Base-by-base conservation (phyloP, 2,797 vertebrate species). In the Megaceryle alcyon region DNA sequence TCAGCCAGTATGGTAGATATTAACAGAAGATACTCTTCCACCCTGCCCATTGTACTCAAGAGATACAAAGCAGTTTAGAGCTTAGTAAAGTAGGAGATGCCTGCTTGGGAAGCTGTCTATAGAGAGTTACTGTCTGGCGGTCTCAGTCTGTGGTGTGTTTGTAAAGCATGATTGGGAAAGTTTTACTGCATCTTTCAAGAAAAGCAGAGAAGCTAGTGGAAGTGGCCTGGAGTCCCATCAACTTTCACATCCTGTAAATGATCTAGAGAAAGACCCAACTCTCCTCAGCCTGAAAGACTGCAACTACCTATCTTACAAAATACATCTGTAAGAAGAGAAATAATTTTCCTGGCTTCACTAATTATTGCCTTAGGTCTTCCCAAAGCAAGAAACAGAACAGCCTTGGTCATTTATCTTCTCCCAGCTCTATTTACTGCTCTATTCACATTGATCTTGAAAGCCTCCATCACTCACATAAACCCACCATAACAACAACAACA, bases 291-390 rank as follows among this genome's bases (percentile, higher is more conserved):
- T 31, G 23, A 22, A 63, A 69, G 31, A 26, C 26, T 29, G 37
- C 37, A 78, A 25, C 43, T 59, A 31, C 12, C 0, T 33, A 18
- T 48, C 44, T 75, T 57, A 68, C 7, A 63, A 65, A 75, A 63
- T 35, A 51, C 22, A n/a, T 26, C 77, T 31, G 18, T 37, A 35
- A 63, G 43, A 65, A 76, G 17, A 35, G 44, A 76, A 88, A 59
- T 82, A 1, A 41, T 75, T 48, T 31, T 63, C 59, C 68, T 48
- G 65, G 14, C 59, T 71, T 82, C 46, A 8, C 59, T 85, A 78
- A 94, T 93, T 83, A 82, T 78, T 81, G 61, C 72, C 82, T 90
- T 95, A 86, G 79, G 75, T 81, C 53, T 57, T 92, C 61, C 60
- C 51, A 64, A 81, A 82, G 70, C 71, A 66, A 87, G 72, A 64